Percentiles rank a stretch among this genome's conserved stretches.
Conservation (phyloP, 23 tunicate species). For the Styela clava region DNA sequence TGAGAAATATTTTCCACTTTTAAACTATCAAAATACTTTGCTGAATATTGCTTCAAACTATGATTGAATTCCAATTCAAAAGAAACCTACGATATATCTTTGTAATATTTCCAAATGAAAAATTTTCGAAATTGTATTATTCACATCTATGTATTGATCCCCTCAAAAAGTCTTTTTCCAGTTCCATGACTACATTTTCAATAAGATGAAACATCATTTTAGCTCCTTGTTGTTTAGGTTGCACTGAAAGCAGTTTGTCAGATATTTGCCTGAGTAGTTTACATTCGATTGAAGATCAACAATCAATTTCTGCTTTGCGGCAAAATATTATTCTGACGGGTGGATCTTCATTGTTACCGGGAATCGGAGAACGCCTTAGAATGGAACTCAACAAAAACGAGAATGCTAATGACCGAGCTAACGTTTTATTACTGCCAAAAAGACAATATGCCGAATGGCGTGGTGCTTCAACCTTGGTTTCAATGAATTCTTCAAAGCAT, state of each 20-base stretch:
- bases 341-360: slow-evolving; percentile 53
- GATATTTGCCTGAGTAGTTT: slow-evolving; percentile 2
- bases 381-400: slow-evolving; percentile 13
- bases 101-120: too few relatives aligned
- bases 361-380: slow-evolving; percentile 42
- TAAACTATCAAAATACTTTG: too few relatives aligned
- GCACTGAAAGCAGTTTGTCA: background rate
- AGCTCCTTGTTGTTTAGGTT: slow-evolving; percentile 1
- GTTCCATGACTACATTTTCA: too few relatives aligned
- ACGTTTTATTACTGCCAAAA: slow-evolving; percentile 41
- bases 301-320: slow-evolving; percentile 13
- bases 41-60: too few relatives aligned
- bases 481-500: slow-evolving; percentile 38
- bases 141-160: too few relatives aligned
- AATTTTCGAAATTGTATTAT: too few relatives aligned
- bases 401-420: background rate
- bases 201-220: too few relatives aligned
- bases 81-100: too few relatives aligned
- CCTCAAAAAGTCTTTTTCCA: too few relatives aligned
- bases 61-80: too few relatives aligned
- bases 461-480: slow-evolving; percentile 54
- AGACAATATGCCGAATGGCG: slow-evolving; percentile 74
- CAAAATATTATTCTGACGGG: slow-evolving; percentile 45
- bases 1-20: too few relatives aligned
- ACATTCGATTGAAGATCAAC: background rate